Percentiles rank a stretch among this genome's conserved stretches.
Evolutionary conservation across 2,888 invertebrate genomes (phyloP).

Genomic region (Cheilosia vulpina): DNA sequence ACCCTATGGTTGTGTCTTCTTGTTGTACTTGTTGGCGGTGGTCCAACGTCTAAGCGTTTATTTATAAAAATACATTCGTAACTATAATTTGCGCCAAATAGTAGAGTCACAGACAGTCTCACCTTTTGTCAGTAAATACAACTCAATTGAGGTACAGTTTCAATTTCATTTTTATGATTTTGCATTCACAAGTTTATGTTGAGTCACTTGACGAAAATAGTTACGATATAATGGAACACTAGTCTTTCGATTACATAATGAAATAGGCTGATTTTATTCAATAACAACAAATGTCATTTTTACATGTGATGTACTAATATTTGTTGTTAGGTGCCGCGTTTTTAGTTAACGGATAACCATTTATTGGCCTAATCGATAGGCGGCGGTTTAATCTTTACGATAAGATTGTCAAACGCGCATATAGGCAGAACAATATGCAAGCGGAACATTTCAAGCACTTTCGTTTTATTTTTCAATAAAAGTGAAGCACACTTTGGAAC

Average conservation of each 20-base stretch:
- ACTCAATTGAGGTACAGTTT: constrained; percentile 30
- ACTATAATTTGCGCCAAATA: not conserved
- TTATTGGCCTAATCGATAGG: constrained; percentile 15
- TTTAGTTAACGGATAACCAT: not conserved
- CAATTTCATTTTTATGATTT: constrained; percentile 39
- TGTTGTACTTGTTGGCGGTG: constrained; percentile 1
- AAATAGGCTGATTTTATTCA: not conserved
- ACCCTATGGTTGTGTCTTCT: not conserved
- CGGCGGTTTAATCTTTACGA: not conserved
- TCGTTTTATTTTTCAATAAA: constrained; percentile 4
- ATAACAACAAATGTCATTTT: not conserved
- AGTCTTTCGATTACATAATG: constrained; percentile 27
- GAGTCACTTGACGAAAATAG: constrained; percentile 34
- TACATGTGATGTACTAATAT: not conserved
- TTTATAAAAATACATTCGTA: constrained; percentile 14
- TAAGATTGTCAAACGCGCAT: not conserved
- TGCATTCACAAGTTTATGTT: constrained; percentile 14
- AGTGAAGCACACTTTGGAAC: not conserved
- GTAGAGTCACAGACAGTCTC: constrained; percentile 12
- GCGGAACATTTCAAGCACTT: constrained; percentile 1
- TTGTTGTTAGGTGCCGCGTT: constrained; percentile 30
- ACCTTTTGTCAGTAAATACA: not conserved
- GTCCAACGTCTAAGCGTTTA: constrained; percentile 21
- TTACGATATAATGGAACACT: not conserved
- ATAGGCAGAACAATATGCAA: not conserved